Conservation (phyloP, 2,888 invertebrate species). For the Polia nebulosa region DNA sequence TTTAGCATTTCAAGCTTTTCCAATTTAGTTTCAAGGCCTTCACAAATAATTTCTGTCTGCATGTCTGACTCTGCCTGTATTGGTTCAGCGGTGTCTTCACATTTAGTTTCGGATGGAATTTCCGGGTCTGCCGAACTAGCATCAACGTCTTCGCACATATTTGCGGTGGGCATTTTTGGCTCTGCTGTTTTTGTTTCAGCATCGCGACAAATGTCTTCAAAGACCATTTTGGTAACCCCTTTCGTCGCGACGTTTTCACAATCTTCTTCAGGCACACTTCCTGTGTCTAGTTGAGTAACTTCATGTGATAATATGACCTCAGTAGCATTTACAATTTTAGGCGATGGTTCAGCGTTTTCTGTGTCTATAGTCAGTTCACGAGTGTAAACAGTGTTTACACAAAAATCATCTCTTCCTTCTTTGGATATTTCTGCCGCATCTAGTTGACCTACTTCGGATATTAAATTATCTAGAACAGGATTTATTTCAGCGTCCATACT, state of each 20-base stretch:
- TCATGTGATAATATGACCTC: neutral
- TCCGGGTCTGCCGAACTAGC: neutral
- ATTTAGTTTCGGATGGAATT: neutral
- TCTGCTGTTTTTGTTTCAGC: neutral
- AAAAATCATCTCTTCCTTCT: neutral
- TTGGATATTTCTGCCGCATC: neutral
- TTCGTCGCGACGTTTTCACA: neutral
- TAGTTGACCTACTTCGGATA: neutral
- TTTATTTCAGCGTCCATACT: neutral
- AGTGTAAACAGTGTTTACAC: neutral
- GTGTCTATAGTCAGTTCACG: neutral
- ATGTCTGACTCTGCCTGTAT: neutral
- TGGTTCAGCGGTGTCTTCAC: neutral
- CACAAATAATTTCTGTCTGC: neutral
- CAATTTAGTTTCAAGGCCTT: neutral
- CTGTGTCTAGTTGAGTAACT: neutral
- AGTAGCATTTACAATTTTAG: conserved; percentile 1
- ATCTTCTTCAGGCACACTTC: neutral
- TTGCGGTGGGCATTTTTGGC: neutral
- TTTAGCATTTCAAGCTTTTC: neutral
- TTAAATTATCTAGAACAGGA: conserved; percentile 11
- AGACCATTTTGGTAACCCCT: neutral
- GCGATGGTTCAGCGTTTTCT: neutral
- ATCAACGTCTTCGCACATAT: neutral
- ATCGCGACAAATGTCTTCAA: neutral